Percentiles rank a stretch among this genome's conserved stretches.
phyloP scores from a whole-genome alignment of 2,113 vertebrate species.

The Alligator mississippiensis region DNA sequence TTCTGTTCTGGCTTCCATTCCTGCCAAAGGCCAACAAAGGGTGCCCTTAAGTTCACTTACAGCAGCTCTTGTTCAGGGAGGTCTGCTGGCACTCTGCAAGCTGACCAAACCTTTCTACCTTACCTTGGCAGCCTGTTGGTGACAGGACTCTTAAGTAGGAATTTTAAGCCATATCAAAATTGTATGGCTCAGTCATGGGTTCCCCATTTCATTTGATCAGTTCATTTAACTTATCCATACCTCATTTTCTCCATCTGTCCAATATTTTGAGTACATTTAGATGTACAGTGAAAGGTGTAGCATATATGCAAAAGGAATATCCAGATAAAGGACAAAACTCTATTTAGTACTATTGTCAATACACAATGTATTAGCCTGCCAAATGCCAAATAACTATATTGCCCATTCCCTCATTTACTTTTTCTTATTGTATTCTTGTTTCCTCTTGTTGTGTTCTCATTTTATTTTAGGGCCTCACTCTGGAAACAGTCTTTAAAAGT shows the following conservation, averaged over 20 bases:
- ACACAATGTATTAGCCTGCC: not conserved
- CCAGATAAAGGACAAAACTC: not conserved
- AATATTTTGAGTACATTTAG: not conserved
- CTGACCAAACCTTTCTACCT: no score
- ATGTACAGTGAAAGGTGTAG: not conserved
- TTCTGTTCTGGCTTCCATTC: no score
- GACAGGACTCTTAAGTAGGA: no score
- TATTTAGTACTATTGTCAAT: not conserved
- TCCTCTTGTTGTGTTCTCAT: accelerated
- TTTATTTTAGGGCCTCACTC: not conserved
- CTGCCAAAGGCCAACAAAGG: no score
- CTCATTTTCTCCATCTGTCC: not conserved
- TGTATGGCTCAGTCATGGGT: not conserved
- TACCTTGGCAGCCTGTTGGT: no score
- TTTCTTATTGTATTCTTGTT: not conserved
- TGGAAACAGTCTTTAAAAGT: not conserved
- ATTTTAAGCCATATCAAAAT: not conserved
- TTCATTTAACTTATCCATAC: not conserved
- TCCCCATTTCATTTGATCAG: not conserved
- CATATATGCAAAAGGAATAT: not conserved
- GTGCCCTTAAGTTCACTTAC: no score
- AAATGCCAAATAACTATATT: not conserved
- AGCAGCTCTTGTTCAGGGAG: no score
- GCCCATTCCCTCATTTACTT: not conserved
- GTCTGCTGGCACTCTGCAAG: no score